Percentiles rank a stretch among this genome's conserved stretches.
Conservation (phyloP, 2,797 vertebrate species). For the Molothrus aeneus region DNA sequence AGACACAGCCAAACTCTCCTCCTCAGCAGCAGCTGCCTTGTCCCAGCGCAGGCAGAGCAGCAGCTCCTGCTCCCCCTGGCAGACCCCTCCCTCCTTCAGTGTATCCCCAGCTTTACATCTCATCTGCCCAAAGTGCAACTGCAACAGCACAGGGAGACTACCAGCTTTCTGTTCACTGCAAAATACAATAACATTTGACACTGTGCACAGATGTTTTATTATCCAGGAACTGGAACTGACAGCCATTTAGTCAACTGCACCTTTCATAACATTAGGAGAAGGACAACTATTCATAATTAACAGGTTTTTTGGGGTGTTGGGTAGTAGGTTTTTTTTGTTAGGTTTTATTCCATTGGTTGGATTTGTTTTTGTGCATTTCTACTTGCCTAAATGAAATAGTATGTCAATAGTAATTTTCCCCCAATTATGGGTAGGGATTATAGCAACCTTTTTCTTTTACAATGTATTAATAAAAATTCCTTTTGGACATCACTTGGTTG, state of each 20-base stretch:
- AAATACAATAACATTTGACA: neutral
- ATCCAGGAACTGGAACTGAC: neutral
- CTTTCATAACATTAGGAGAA: neutral
- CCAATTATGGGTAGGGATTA: neutral
- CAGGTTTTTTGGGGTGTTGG: neutral
- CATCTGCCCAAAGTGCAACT: neutral
- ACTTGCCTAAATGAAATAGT: constrained; percentile 16
- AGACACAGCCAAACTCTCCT: neutral
- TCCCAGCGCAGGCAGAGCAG: neutral
- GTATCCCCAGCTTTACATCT: neutral
- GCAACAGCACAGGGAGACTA: neutral
- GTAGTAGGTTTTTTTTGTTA: neutral
- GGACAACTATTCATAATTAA: constrained; percentile 21
- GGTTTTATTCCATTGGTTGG: neutral
- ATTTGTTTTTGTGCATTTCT: neutral
- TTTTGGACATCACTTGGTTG: neutral
- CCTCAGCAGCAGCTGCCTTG: neutral
- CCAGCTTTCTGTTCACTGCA: neutral
- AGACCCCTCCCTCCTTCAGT: fast-evolving
- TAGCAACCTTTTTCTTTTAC: neutral
- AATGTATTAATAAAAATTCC: neutral
- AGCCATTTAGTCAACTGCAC: neutral
- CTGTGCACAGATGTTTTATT: neutral
- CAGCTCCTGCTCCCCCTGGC: neutral
- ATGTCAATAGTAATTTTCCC: neutral